Conservation (phyloP, 2,888 invertebrate genomes). For the Marasmarcha lunaedactyla region DNA sequence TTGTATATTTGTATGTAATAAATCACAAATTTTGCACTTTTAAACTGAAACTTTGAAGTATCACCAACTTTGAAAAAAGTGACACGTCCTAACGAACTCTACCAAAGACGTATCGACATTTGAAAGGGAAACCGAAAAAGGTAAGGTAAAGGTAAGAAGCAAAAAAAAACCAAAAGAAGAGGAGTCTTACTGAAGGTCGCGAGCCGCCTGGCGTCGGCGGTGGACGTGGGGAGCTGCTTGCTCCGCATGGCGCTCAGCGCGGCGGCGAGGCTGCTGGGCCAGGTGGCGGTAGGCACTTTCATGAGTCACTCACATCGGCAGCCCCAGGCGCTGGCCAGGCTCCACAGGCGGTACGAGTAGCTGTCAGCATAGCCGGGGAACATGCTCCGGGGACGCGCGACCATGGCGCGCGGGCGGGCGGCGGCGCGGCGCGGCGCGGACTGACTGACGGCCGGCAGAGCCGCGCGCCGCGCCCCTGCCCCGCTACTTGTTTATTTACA, state of each 20-base stretch:
- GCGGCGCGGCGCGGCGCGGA: constrained; percentile 54
- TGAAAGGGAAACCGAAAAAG: constrained; percentile 22
- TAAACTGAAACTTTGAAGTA: too few species aligned
- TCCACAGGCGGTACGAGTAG: constrained; percentile 82
- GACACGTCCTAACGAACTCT: background rate
- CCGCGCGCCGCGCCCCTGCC: constrained; percentile 17
- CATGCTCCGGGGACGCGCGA: constrained; percentile 85
- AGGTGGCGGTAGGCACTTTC: constrained; percentile 65
- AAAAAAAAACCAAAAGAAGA: constrained; percentile 57
- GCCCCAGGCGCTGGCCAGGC: constrained; percentile 82
- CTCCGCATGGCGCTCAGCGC: constrained; percentile 67
- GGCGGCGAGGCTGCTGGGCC: constrained; percentile 61
- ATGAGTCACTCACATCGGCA: constrained; percentile 78
- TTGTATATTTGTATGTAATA: too few species aligned
- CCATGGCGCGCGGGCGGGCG: constrained; percentile 78
- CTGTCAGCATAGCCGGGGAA: constrained; percentile 80
- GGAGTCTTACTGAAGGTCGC: constrained; percentile 67
- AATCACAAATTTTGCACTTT: too few species aligned
- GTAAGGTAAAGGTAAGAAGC: too few species aligned
- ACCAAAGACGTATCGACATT: constrained; percentile 7
- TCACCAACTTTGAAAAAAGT: too few species aligned
- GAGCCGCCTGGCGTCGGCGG: constrained; percentile 67
- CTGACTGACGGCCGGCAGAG: constrained; percentile 41
- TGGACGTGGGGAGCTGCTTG: constrained; percentile 66
- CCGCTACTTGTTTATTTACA: constrained; percentile 36